These are phyloP conservation scores for Drosophila greeni DNA, from an alignment of 2,888 invertebrate species.

Conservation along the genomic window DNA sequence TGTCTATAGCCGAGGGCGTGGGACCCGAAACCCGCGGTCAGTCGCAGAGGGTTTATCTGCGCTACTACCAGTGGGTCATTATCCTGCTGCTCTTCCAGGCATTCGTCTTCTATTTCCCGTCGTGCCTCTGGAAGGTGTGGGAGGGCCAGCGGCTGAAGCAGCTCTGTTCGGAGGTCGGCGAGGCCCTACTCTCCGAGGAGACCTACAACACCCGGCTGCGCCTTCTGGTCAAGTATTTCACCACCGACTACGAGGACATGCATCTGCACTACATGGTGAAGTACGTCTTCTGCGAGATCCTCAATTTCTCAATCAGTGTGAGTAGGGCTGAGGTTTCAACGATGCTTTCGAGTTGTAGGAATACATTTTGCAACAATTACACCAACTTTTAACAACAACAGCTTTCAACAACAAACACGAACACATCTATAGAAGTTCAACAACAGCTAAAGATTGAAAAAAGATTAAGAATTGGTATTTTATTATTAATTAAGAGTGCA, in stretches of 20 bases:
- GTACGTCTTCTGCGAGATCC: slow-evolving; percentile 85
- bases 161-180: slow-evolving; percentile 76
- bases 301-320: slow-evolving; percentile 87
- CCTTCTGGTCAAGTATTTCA: slow-evolving; percentile 74
- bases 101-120: slow-evolving; percentile 75
- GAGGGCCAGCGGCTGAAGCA: slow-evolving; percentile 79
- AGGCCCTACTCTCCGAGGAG: slow-evolving; percentile 70
- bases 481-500: no score
- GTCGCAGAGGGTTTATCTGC: slow-evolving; percentile 73
- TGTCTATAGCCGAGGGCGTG: slow-evolving; percentile 69
- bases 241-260: slow-evolving; percentile 72
- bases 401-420: not conserved
- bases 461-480: no score
- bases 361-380: not conserved
- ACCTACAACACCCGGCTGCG: slow-evolving; percentile 67
- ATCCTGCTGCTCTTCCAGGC: slow-evolving; percentile 75
- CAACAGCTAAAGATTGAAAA: no score
- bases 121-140: slow-evolving; percentile 78
- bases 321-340: slow-evolving; percentile 75
- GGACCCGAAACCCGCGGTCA: slow-evolving; percentile 58
- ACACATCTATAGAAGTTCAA: not conserved
- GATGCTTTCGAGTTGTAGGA: not conserved
- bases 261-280: slow-evolving; percentile 82
- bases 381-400: no score
- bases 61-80: slow-evolving; percentile 79